phyloP scores from a whole-genome alignment of 1,140 invertebrate species.

The Hyles vespertilio region DNA sequence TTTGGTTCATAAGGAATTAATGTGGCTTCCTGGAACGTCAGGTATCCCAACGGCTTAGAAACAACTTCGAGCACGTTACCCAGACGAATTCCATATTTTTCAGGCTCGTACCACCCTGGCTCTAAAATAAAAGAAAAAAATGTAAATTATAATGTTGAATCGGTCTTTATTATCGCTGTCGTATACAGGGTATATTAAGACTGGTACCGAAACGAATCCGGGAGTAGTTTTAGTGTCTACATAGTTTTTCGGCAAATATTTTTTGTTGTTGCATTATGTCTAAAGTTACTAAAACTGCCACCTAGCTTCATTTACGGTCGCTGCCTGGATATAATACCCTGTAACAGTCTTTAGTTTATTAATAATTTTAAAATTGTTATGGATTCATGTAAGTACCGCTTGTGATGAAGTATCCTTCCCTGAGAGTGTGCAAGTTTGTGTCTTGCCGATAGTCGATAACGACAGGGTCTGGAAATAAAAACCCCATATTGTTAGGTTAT shows the following conservation, averaged over 20 bases:
- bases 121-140: slow-evolving; percentile 73
- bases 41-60: slow-evolving; percentile 76
- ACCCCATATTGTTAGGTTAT: too few species aligned
- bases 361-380: too few species aligned
- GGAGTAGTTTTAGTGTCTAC: too few species aligned
- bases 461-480: slow-evolving; percentile 80
- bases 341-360: too few species aligned
- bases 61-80: slow-evolving; percentile 94
- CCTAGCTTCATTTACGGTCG: too few species aligned
- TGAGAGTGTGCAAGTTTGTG: slow-evolving; percentile 77
- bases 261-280: too few species aligned
- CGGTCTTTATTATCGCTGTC: too few species aligned
- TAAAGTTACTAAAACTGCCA: too few species aligned
- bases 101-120: slow-evolving; percentile 88
- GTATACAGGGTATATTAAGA: too few species aligned
- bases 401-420: slow-evolving; percentile 91
- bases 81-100: slow-evolving; percentile 92
- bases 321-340: too few species aligned
- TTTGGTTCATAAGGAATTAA: slow-evolving; percentile 95
- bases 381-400: slow-evolving; percentile 77
- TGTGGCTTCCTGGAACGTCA: slow-evolving; percentile 89
- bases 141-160: not conserved
- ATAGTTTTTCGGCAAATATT: too few species aligned
- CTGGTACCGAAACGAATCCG: too few species aligned
- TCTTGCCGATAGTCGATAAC: slow-evolving; percentile 77